Evolutionary conservation across 2,797 vertebrate species (phyloP), one percentile per base, ranked within the genome.

Genomic region (Moxostoma hubbsi): DNA sequence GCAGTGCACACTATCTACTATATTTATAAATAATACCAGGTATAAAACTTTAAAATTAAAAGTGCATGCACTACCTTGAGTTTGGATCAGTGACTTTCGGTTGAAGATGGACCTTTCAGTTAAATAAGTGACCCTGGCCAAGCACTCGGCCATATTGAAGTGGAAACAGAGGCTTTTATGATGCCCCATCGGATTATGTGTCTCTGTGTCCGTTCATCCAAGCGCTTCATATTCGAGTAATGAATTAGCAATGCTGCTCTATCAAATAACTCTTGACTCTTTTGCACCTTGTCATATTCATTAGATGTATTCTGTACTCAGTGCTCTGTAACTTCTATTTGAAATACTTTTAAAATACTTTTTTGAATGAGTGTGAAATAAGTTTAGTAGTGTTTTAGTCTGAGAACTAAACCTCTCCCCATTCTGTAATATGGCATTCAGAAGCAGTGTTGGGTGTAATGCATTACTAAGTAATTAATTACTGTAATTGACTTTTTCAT

Each of bases 181-280:
- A 82, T 54, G 84, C 90, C 89, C 89, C 77, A 73, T 91, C 86
- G 89, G 88, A 93, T 93, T 89, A 87, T 84, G 87, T 90, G 90
- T 93, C 89, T 89, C 86, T 85, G 86, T 87, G 85, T 92, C 87
- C 91, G 88, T 90, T 92, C 89, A 91, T 87, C 92, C 88, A 91
- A 91, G 90, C 87, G 86, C 86, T 91, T 86, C 90, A 90, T 93
- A 94, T 92, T 90, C 92, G 86, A 89, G 89, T 87, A 91, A 92
- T 89, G 88, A 90, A 91, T 92, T 89, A 86, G 88, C 89, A 89
- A 89, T 89, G 87, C 90, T 88, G 89, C 89, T 88, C 89, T 87
- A 84, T 86, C 85, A 79, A 83, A 87, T 88, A 83, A 64, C 49
- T 79, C 73, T 18, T 15, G 61, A 75, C 75, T 81, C 53, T 47